Conservation (phyloP, 2,888 invertebrate genomes). For the Ophioninae sp. region DNA sequence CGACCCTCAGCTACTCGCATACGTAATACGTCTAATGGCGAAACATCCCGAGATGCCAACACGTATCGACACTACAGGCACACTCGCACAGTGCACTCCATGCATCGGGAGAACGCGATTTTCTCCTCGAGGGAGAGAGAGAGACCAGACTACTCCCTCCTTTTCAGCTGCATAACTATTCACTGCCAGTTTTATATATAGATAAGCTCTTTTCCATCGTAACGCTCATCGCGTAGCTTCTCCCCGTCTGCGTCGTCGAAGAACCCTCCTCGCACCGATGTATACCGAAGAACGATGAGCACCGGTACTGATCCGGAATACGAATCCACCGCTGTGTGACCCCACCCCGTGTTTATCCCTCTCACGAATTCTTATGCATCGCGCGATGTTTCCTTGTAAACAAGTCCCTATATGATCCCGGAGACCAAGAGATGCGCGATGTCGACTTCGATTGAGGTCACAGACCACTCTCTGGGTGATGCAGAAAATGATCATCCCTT, state of each 20-base stretch:
- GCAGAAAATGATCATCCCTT: background rate
- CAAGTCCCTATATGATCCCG: conserved; percentile 71
- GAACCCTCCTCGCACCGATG: conserved; percentile 42
- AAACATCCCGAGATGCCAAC: conserved; percentile 68
- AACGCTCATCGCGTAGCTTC: conserved; percentile 37
- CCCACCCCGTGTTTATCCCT: conserved; percentile 2
- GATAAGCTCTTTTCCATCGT: conserved; percentile 11
- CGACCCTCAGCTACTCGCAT: background rate
- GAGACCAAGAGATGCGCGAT: conserved; percentile 44
- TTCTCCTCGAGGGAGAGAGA: conserved; percentile 22
- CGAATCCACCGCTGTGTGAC: conserved; percentile 72
- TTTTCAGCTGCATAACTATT: conserved; percentile 13
- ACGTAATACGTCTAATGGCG: conserved; percentile 10
- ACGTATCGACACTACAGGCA: conserved; percentile 76
- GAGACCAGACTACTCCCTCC: background rate
- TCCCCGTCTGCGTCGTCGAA: conserved; percentile 19
- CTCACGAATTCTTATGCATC: conserved; percentile 72
- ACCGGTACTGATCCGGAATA: conserved; percentile 65
- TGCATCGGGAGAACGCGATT: conserved; percentile 62
- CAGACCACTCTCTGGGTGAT: background rate
- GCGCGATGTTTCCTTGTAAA: conserved; percentile 77
- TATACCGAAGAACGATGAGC: conserved; percentile 60
- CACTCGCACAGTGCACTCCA: conserved; percentile 77
- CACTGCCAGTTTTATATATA: conserved; percentile 18
- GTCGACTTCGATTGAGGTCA: conserved; percentile 68